phyloP scores from a whole-genome alignment of 2,888 invertebrate genomes.

The Prostheceraeus crozeri region DNA sequence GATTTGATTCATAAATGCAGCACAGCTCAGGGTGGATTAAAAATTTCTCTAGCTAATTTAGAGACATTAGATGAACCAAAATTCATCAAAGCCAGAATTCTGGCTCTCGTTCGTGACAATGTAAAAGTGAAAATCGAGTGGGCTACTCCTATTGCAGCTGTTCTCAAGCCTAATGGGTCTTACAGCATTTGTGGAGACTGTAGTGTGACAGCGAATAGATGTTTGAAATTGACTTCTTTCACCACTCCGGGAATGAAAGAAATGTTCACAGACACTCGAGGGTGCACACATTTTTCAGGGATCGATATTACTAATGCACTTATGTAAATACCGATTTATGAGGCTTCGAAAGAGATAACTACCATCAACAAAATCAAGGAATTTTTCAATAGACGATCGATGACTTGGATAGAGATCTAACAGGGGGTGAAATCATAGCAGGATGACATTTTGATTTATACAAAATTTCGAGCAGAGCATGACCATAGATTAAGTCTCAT shows the following conservation, averaged over 20 bases:
- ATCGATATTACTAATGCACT: conserved; percentile 14
- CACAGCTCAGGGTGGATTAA: not conserved
- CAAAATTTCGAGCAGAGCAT: not conserved
- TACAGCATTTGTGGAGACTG: conserved; percentile 23
- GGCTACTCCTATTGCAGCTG: conserved; percentile 14
- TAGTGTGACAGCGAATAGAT: not conserved
- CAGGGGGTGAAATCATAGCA: conserved; percentile 4
- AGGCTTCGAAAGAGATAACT: not conserved
- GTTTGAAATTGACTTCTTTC: conserved; percentile 14
- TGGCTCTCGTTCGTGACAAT: not conserved
- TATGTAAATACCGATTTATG: not conserved
- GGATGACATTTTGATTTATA: conserved; percentile 20
- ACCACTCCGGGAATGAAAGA: conserved; percentile 24
- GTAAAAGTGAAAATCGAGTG: conserved; percentile 15
- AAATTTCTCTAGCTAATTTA: conserved; percentile 7
- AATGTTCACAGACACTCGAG: conserved; percentile 2
- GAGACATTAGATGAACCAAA: conserved; percentile 6
- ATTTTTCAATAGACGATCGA: not conserved
- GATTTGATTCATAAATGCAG: conserved; percentile 22
- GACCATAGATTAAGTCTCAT: not conserved
- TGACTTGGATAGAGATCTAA: not conserved
- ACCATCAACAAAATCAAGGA: not conserved
- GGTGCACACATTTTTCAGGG: not conserved
- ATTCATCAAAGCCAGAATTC: not conserved
- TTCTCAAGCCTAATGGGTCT: not conserved